phyloP scores from a whole-genome alignment of 2,888 invertebrate genomes.

The Pachycephus smyrnensis region DNA sequence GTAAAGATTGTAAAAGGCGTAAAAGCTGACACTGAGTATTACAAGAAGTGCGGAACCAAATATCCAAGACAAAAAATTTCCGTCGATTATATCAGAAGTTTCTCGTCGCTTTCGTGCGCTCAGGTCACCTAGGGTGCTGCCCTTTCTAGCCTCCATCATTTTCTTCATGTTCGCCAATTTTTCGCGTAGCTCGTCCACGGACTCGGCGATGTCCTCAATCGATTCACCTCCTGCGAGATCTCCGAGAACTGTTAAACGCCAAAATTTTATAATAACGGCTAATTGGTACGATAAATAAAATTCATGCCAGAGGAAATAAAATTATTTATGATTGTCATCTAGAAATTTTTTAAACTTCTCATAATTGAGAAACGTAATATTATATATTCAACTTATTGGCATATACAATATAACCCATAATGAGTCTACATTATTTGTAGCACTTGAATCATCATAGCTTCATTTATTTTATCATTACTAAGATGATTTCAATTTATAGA shows the following conservation, averaged over 20 bases:
- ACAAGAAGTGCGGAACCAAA: conserved; percentile 83
- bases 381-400: no score
- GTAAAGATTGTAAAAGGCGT: conserved; percentile 87
- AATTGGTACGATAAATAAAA: neutral
- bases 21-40: conserved; percentile 84
- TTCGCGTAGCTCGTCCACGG: conserved; percentile 84
- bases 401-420: neutral
- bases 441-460: no score
- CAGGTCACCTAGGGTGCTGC: conserved; percentile 69
- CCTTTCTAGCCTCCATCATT: conserved; percentile 80
- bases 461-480: no score
- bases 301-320: no score
- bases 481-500: neutral
- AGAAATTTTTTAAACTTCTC: no score
- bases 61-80: conserved; percentile 84
- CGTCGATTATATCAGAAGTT: conserved; percentile 76
- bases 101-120: conserved; percentile 62
- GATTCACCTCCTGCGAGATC: conserved; percentile 47
- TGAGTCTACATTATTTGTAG: no score
- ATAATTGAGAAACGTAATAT: no score
- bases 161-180: conserved; percentile 84
- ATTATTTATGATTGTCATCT: no score
- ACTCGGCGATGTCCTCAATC: conserved; percentile 70
- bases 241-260: conserved; percentile 36
- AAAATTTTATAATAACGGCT: neutral